A percentile compares a stretch with the other conserved stretches of the same genome.
Conservation (phyloP, 2,113 vertebrate species). For the Cololabis saira region DNA sequence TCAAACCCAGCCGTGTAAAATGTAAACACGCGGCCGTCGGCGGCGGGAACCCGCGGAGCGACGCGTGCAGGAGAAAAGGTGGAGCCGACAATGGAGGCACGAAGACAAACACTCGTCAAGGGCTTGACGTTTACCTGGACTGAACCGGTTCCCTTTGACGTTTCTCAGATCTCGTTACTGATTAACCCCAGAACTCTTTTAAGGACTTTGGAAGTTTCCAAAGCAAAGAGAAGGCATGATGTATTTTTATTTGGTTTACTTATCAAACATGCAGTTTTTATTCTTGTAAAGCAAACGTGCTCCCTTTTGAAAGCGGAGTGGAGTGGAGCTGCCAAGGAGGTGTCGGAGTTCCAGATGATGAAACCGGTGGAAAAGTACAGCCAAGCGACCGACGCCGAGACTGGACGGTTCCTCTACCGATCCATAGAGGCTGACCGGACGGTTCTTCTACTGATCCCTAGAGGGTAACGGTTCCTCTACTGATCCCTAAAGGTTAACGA, state of each 20-base stretch:
- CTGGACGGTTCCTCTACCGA: not conserved
- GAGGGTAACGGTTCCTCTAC: no score
- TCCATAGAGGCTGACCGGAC: no score
- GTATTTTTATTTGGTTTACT: conserved; percentile 22
- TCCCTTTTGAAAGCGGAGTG: conserved; percentile 16
- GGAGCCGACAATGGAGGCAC: not conserved
- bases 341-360: not conserved
- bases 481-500: no score
- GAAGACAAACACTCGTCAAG: conserved; percentile 6
- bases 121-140: conserved; percentile 2
- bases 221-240: conserved; percentile 7
- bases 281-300: conserved; percentile 45
- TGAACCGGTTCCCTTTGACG: conserved; percentile 1
- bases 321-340: not conserved
- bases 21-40: conserved; percentile 4
- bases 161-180: conserved; percentile 59
- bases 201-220: conserved; percentile 42
- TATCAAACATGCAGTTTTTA: conserved; percentile 40
- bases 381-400: not conserved
- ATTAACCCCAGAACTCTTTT: conserved; percentile 62
- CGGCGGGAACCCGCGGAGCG: conserved; percentile 13
- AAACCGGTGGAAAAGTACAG: conserved; percentile 55
- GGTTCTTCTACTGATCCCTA: no score
- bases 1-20: not conserved
- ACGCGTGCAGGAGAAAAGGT: no score